These are phyloP conservation scores for Echinops telfairi DNA, from an alignment of 2,113 vertebrate species.

Conservation along the genomic window DNA sequence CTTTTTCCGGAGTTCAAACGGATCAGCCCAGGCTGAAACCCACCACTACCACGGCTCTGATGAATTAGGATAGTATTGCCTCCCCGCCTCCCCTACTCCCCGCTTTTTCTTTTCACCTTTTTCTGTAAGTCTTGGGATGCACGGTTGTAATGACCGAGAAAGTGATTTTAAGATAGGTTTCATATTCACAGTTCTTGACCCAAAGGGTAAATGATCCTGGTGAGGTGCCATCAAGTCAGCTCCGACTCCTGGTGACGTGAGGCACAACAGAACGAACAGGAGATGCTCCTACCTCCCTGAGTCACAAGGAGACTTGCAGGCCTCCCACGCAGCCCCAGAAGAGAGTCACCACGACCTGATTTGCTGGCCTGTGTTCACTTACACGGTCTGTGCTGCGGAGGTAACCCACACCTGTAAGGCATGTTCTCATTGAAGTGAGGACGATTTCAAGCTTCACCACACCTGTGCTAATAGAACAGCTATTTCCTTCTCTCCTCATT, in stretches of 20 bases:
- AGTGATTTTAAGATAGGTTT: not conserved
- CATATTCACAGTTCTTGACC: not conserved
- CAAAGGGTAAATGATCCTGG: conserved; percentile 26
- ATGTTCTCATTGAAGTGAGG: conserved; percentile 43
- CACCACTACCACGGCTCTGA: too few species aligned
- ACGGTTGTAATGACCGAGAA: conserved; percentile 3
- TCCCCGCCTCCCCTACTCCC: too few species aligned
- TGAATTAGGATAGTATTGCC: too few species aligned
- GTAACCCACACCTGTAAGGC: not conserved
- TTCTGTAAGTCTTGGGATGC: not conserved
- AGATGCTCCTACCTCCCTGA: conserved; percentile 28
- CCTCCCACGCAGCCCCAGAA: not conserved
- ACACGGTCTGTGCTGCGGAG: conserved; percentile 38
- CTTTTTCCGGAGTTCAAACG: too few species aligned
- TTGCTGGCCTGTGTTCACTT: conserved; percentile 40
- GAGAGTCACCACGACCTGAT: conserved; percentile 36
- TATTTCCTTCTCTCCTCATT: not conserved
- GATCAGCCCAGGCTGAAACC: too few species aligned
- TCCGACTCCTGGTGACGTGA: too few species aligned
- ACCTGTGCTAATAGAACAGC: not conserved
- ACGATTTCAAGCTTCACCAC: conserved; percentile 34
- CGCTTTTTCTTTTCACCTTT: not conserved
- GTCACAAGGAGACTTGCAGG: conserved; percentile 4
- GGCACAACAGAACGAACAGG: too few species aligned
- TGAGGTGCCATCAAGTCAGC: too few species aligned